Conservation (phyloP, 1,140 invertebrate species). For the Drosophila busckii region DNA sequence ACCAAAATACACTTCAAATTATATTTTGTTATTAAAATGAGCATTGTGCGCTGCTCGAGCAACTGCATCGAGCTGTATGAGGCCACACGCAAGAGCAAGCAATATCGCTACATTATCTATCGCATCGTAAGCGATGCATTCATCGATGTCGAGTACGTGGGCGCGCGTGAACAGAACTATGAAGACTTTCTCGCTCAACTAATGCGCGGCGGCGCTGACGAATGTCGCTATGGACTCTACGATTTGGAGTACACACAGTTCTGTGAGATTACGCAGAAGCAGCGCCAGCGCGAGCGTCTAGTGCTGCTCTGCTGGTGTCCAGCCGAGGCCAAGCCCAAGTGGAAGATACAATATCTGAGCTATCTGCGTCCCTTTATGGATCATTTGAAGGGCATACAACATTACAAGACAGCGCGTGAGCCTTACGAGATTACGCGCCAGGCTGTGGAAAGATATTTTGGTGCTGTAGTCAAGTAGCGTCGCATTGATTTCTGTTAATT, state of each 20-base stretch:
- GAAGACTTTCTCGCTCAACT: slow-evolving; percentile 15
- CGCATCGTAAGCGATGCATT: slow-evolving; percentile 1
- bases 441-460: neutral
- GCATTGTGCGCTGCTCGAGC: neutral
- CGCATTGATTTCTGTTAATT: slow-evolving; percentile 24
- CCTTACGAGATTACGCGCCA: slow-evolving; percentile 6
- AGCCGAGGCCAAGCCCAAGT: slow-evolving; percentile 6
- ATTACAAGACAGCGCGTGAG: slow-evolving; percentile 10
- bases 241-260: slow-evolving; percentile 20
- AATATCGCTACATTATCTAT: slow-evolving; percentile 25
- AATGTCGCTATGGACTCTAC: slow-evolving; percentile 24
- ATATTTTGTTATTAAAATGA: slow-evolving; percentile 5
- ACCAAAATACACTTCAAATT: no score
- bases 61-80: slow-evolving; percentile 11
- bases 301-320: slow-evolving; percentile 28
- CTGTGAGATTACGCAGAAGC: slow-evolving; percentile 11
- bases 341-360: slow-evolving; percentile 14
- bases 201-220: slow-evolving; percentile 3
- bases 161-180: slow-evolving; percentile 12
- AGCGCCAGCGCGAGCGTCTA: slow-evolving; percentile 3
- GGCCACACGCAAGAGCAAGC: slow-evolving; percentile 8
- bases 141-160: slow-evolving; percentile 11
- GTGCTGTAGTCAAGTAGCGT: neutral
- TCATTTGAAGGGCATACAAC: slow-evolving; percentile 8
- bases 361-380: slow-evolving; percentile 12